These are phyloP conservation scores for Takifugu bimaculatus DNA, from an alignment of 2,113 vertebrate genomes.

Conservation along the genomic window DNA sequence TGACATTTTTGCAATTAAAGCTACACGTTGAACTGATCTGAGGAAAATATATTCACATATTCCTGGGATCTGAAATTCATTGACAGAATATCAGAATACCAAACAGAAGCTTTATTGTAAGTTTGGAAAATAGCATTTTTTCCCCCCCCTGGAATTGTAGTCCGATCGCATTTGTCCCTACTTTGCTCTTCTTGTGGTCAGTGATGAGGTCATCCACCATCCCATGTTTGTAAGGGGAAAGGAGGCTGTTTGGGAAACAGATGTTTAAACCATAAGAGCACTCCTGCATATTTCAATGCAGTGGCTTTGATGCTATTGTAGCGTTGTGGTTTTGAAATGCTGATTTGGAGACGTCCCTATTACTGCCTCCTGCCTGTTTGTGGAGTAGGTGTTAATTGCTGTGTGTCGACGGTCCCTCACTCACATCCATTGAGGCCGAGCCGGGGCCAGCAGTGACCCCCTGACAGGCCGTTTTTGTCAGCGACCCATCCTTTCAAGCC, in stretches of 20 bases:
- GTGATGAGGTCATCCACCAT: constrained; percentile 36
- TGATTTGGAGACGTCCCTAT: constrained; percentile 63
- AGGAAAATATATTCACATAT: background rate
- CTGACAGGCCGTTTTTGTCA: constrained; percentile 53
- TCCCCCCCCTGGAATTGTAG: no score
- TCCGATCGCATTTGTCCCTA: constrained; percentile 19
- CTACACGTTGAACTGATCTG: background rate
- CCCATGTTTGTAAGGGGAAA: constrained; percentile 27
- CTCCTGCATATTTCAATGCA: constrained; percentile 40
- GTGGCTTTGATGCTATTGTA: constrained; percentile 73
- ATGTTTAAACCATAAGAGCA: constrained; percentile 36
- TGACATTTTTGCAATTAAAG: background rate
- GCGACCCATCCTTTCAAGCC: constrained; percentile 56
- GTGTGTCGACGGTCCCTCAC: constrained; percentile 49
- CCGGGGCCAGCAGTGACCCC: constrained; percentile 43
- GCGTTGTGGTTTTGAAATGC: constrained; percentile 62
- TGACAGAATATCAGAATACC: no score
- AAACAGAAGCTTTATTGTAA: no score
- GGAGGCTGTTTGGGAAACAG: constrained; percentile 39
- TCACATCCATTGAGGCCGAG: constrained; percentile 54
- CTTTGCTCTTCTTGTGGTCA: constrained; percentile 16
- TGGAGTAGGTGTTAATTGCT: constrained; percentile 74
- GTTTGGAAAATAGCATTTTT: no score
- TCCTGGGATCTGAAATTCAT: background rate
- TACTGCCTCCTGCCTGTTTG: constrained; percentile 42